Percentiles rank a stretch among this genome's conserved stretches.
Conservation (phyloP, 2,113 vertebrate genomes). For the Tretioscincus oriximinensis region DNA sequence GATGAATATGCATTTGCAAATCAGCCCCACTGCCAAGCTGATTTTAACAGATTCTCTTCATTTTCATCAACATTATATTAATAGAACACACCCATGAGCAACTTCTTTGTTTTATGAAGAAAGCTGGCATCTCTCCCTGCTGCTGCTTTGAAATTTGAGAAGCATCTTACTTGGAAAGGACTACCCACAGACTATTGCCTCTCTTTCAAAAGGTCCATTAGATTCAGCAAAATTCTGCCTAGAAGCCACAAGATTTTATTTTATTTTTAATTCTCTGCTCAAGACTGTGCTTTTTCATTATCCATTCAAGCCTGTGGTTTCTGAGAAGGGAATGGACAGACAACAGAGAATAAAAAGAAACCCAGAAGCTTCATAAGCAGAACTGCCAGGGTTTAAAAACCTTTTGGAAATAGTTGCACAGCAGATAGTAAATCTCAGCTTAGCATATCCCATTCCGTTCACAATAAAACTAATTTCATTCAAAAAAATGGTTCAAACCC, state of each 20-base stretch:
- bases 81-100: not conserved
- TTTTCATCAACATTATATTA: not conserved
- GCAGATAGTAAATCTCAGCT: not conserved
- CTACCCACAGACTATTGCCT: not conserved
- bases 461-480: not conserved
- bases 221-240: not conserved
- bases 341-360: not conserved
- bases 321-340: not conserved
- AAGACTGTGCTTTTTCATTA: not conserved
- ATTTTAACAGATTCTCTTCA: not conserved
- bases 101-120: not conserved
- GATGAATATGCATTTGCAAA: not conserved
- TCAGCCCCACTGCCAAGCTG: too few species aligned
- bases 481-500: not conserved
- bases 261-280: conserved; percentile 8
- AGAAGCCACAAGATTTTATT: conserved; percentile 15
- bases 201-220: conserved; percentile 16
- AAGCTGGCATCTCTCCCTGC: conserved; percentile 17
- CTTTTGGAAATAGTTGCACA: not conserved
- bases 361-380: not conserved
- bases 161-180: not conserved
- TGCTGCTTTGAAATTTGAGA: conserved; percentile 18
- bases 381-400: not conserved
- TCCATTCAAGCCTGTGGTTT: conserved; percentile 2
- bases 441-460: not conserved